These are phyloP conservation scores for Drosophila monieri DNA, from an alignment of 2,888 invertebrate genomes.

Conservation along the genomic window DNA sequence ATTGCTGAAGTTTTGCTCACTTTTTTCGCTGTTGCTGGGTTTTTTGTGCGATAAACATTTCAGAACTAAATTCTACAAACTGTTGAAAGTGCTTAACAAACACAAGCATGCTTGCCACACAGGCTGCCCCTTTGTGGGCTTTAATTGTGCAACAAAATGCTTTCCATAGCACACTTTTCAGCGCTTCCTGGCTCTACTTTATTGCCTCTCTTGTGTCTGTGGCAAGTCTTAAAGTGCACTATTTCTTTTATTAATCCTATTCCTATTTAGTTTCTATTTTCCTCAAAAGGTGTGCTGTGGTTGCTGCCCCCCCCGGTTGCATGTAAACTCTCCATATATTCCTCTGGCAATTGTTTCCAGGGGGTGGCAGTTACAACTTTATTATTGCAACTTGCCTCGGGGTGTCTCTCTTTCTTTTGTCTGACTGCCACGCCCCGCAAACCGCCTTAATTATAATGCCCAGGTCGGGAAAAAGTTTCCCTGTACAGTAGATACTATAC, in stretches of 20 bases:
- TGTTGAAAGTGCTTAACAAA: conserved; percentile 58
- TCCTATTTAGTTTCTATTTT: background rate
- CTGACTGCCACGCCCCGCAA: conserved; percentile 11
- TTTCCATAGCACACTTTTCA: conserved; percentile 55
- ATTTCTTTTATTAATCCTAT: background rate
- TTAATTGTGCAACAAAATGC: conserved; percentile 49
- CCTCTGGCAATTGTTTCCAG: background rate
- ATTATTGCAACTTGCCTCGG: background rate
- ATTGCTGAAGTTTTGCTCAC: conserved; percentile 55
- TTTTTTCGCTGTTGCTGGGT: conserved; percentile 5
- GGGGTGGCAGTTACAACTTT: background rate
- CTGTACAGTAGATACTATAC: background rate
- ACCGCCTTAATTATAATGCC: conserved; percentile 10
- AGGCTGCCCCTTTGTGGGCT: conserved; percentile 35
- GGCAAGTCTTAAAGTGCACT: background rate
- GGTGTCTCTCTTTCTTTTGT: background rate
- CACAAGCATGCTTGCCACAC: conserved; percentile 27
- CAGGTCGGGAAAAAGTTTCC: conserved; percentile 4
- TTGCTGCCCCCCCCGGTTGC: background rate
- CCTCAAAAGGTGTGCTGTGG: background rate
- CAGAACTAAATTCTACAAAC: conserved; percentile 65
- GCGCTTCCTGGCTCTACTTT: conserved; percentile 23
- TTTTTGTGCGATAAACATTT: conserved; percentile 39
- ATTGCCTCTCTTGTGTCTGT: conserved; percentile 6
- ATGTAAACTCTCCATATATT: background rate